A percentile compares a stretch with the other conserved stretches of the same genome.
phyloP scores from a whole-genome alignment of 1,140 invertebrate species.

The Drosophila kohkoa region DNA sequence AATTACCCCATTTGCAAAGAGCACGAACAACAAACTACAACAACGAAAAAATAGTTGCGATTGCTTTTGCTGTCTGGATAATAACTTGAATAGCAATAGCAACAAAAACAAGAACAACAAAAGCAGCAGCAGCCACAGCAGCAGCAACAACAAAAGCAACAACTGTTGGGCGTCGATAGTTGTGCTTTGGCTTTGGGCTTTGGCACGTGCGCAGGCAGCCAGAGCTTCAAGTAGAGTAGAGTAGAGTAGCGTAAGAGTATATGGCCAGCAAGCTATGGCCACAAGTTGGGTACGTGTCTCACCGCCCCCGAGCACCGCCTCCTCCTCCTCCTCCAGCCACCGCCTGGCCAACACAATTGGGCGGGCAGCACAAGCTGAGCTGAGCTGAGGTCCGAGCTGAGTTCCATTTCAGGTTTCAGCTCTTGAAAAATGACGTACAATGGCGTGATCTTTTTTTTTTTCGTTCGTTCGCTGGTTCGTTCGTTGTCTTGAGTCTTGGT shows the following conservation, averaged over 20 bases:
- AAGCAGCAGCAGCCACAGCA: conserved; percentile 30
- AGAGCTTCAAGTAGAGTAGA: neutral
- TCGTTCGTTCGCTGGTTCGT: neutral
- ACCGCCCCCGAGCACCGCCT: conserved; percentile 21
- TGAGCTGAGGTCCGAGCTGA: conserved; percentile 24
- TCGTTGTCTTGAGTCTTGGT: conserved; percentile 12
- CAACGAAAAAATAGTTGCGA: neutral
- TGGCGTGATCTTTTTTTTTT: conserved; percentile 54
- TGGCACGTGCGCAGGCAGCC: conserved; percentile 72
- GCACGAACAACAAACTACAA: conserved; percentile 23
- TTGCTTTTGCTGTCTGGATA: conserved; percentile 31
- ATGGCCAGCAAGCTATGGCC: neutral
- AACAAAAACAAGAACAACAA: conserved; percentile 34
- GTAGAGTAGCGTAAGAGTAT: too few relatives aligned
- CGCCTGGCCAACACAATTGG: conserved; percentile 19
- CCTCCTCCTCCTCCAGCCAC: too few relatives aligned
- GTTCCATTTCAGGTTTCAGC: conserved; percentile 58
- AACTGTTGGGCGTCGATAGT: conserved; percentile 60
- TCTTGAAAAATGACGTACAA: conserved; percentile 79
- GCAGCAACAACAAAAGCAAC: conserved; percentile 37
- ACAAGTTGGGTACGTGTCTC: conserved; percentile 5
- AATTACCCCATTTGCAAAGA: conserved; percentile 16
- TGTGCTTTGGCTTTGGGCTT: conserved; percentile 52
- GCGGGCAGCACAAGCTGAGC: conserved; percentile 6
- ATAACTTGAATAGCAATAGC: conserved; percentile 42